Base-by-base conservation (phyloP, 2,113 vertebrate species). In the Limanda limanda region DNA sequence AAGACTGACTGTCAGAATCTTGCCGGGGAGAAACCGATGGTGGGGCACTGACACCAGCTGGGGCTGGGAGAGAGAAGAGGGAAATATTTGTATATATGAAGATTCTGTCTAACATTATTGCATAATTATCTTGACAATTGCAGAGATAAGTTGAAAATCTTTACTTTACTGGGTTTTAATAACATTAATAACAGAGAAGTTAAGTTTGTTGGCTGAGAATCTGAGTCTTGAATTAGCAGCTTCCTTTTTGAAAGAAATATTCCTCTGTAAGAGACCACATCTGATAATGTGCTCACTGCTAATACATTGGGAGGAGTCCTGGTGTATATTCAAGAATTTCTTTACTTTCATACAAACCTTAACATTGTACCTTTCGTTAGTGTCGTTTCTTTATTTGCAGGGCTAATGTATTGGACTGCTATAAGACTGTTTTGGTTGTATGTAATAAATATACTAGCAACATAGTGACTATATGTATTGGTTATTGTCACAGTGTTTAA, bases 1-100 rank as follows among this genome's bases (percentile, higher is more conserved):
- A 91, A 62, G 84, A n/a, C 15, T 74, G 68, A 48, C 51, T 68
- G 20, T 35, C 70, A 62, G 76, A 23, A 40, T 86, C 82, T 60
- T 86, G 64, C 18, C 24, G 58, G 4, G 74, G 48, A 47, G 84
- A 87, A 55, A 0, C 20, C 56, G 82, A 77, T 57, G 52, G 18
- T 24, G 54, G 56, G 27, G 61, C 60, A 47, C n/a, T 4, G 69
- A 31, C 42, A 59, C 37, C 42, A 11, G 51, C 62, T 70, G 74
- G 10, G 11, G 31, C 51, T 61, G 17, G 18, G 37, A 76, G 35
- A 78, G 3, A 76, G 20, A 2, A 78, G 7, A 75, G 9, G 18
- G 1, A 57, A 9, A 31, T 8, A 51, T 71, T 27, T 2, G 7
- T 45, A 27, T 4, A 18, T 45, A 35, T 47, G 24, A 12, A 37